These are phyloP conservation scores for western clawed frog (Xenopus tropicalis) DNA, from an alignment of 2,113 vertebrate genomes.

Conservation along the genomic window DNA sequence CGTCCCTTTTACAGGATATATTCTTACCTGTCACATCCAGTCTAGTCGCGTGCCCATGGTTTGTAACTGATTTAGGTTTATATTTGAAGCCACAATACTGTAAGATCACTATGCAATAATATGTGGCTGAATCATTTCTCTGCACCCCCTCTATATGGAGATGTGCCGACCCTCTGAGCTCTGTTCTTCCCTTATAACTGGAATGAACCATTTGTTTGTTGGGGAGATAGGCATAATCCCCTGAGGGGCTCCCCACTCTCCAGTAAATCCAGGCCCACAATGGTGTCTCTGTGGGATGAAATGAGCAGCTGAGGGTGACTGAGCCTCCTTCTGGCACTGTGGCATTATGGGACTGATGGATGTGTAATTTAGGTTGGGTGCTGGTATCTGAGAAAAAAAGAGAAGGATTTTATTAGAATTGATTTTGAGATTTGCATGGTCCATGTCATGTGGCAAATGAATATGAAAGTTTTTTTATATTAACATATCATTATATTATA, in stretches of 20 bases:
- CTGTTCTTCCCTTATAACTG: not conserved
- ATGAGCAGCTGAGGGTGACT: conserved; percentile 4
- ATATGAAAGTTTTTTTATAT: too few relatives aligned
- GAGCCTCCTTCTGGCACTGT: not conserved
- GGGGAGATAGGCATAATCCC: conserved; percentile 25
- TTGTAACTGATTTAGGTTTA: not conserved
- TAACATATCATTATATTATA: too few relatives aligned
- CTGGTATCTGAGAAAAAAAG: too few relatives aligned
- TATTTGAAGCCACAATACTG: not conserved
- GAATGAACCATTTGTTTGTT: conserved; percentile 22
- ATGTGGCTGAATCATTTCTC: not conserved
- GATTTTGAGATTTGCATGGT: too few relatives aligned
- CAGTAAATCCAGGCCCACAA: conserved; percentile 14
- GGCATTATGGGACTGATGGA: not conserved
- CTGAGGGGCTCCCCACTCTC: conserved; percentile 5
- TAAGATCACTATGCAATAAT: conserved; percentile 21
- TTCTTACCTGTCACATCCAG: not conserved
- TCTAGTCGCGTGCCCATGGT: conserved; percentile 7
- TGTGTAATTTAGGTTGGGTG: too few relatives aligned
- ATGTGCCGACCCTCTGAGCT: not conserved
- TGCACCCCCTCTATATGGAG: conserved; percentile 9
- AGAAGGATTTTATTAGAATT: too few relatives aligned
- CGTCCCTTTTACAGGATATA: too few relatives aligned
- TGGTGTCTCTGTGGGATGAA: not conserved
- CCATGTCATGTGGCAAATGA: too few relatives aligned